Base-by-base conservation (phyloP, 2,888 invertebrate species). In the Drosophila mettleri region DNA sequence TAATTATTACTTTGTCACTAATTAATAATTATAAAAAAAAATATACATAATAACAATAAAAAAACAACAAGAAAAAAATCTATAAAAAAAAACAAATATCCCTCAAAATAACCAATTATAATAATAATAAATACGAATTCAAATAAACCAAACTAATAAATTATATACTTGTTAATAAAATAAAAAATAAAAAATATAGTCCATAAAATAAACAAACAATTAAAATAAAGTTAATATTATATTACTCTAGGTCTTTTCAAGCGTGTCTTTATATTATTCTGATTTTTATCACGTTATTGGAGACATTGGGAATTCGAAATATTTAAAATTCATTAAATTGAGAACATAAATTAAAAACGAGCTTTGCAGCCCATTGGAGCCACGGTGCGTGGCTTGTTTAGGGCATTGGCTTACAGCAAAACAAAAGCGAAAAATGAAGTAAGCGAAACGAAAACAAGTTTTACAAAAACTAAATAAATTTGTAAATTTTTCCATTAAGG, bases 391-490 rank as follows among this genome's bases (percentile, higher is more conserved):
- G 9, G n/a, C 54, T 16, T 20, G 48, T 55, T 68, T 54, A 55
- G 76, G 74, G 61, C 76, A 72, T 72, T 68, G 74, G 68, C 74
- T 63, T 54, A 24, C 43, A 27, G 43, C n/a, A 45, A 41, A 24
- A n/a, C 24, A 16, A 22, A 22, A 14, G 2, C 2, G 18, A 36
- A 14, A 20, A 24, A 24, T 24, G 7, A 41, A 43, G 16, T n/a
- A 55, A 81, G 63, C 39, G 59, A 51, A 22, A 69, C 24, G 29
- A 9, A 48, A 64, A 80, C 67, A 22, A 34, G 64, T 65, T 65
- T 65, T 41, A 33, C 10, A 9, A 49, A n/a, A 36, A 2, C 20
- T 33, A 14, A 14, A 29, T n/a, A 20, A 33, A 33, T 18, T 65
- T 52, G 48, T 39, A 61, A 38, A 75, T 36, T 16, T 55, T 73